phyloP scores from a whole-genome alignment of 1,140 invertebrate genomes.

The Drosophila tropicalis region DNA sequence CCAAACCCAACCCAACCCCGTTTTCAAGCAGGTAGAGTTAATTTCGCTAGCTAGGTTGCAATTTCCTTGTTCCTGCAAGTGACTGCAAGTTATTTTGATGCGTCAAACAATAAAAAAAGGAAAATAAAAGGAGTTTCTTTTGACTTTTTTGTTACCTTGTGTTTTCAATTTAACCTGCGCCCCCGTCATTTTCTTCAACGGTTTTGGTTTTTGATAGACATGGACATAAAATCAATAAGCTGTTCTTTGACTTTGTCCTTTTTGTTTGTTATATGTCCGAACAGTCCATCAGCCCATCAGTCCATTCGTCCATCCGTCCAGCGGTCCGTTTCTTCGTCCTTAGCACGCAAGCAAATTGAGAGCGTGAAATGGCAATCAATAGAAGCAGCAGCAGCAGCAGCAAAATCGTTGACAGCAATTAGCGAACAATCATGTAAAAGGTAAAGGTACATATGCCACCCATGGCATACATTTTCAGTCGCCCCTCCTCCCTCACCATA shows the following conservation, averaged over 20 bases:
- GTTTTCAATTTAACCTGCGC: not conserved
- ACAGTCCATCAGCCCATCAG: constrained; percentile 4
- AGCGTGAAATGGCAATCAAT: constrained; percentile 71
- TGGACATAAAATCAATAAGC: constrained; percentile 66
- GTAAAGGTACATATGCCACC: constrained; percentile 5
- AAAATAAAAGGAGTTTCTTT: not conserved
- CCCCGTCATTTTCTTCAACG: not conserved
- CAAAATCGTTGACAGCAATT: constrained; percentile 69
- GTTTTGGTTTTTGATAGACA: not conserved
- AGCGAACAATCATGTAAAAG: constrained; percentile 36
- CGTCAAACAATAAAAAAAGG: not conserved
- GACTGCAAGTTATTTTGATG: constrained; percentile 7
- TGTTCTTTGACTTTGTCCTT: constrained; percentile 48
- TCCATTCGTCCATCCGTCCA: not conserved
- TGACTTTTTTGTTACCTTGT: not conserved
- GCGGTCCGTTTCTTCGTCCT: constrained; percentile 17
- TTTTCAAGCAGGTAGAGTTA: not conserved
- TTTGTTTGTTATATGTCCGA: not conserved
- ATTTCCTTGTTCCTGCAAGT: constrained; percentile 1
- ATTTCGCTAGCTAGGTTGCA: constrained; percentile 1
- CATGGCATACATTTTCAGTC: no score
- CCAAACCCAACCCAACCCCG: no score
- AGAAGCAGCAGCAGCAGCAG: constrained; percentile 43
- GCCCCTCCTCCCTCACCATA: not conserved
- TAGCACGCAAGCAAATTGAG: constrained; percentile 44